Conservation (phyloP, 2,888 invertebrate genomes). For the Ennomos quercinarius region DNA sequence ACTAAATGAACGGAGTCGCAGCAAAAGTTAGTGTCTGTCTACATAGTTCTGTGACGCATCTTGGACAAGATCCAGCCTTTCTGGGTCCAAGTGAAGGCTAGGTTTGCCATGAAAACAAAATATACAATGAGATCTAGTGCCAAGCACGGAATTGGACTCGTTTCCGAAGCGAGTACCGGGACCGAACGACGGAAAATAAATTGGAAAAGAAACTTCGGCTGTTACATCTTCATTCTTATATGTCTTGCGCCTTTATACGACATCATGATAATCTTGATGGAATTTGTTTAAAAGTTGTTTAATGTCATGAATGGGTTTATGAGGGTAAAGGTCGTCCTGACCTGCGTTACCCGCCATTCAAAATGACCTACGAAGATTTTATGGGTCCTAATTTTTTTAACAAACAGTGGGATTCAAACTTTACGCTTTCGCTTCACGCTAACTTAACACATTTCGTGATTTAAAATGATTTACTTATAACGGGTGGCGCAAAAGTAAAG, state of each 20-base stretch:
- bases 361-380: too few species aligned
- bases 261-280: slow-evolving; percentile 8
- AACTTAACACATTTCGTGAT: too few species aligned
- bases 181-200: slow-evolving; percentile 19
- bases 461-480: too few species aligned
- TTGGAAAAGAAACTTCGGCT: slow-evolving; percentile 22
- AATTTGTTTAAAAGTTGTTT: slow-evolving; percentile 2
- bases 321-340: neutral
- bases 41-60: slow-evolving; percentile 47
- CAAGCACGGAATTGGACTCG: slow-evolving; percentile 36
- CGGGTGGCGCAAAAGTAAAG: too few species aligned
- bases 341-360: too few species aligned
- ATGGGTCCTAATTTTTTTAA: too few species aligned
- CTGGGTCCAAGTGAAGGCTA: slow-evolving; percentile 53
- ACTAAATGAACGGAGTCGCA: slow-evolving; percentile 7
- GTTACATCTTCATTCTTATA: slow-evolving; percentile 18
- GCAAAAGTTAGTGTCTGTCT: slow-evolving; percentile 15
- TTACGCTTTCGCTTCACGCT: too few species aligned
- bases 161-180: slow-evolving; percentile 9
- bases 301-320: slow-evolving; percentile 2
- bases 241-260: slow-evolving; percentile 1
- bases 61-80: slow-evolving; percentile 62
- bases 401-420: too few species aligned
- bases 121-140: slow-evolving; percentile 39
- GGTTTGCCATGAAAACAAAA: slow-evolving; percentile 55